Evolutionary conservation across 2,113 vertebrate species (phyloP).

Genomic region (Epinephelus fuscoguttatus): DNA sequence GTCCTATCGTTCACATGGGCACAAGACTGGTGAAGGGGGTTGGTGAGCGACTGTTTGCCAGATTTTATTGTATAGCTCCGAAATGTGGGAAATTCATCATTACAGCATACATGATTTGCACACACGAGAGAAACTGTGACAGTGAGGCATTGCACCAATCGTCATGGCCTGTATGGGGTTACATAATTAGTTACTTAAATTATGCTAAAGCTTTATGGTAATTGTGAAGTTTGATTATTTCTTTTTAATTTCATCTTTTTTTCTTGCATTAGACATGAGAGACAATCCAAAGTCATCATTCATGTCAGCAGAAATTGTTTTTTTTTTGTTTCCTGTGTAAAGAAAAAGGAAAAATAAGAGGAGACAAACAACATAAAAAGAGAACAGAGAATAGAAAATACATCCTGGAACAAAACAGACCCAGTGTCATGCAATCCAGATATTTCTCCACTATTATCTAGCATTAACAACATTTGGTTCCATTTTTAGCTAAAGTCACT

Average conservation of each 20-base stretch:
- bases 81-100: constrained; percentile 57
- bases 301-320: background rate
- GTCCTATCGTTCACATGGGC: constrained; percentile 33
- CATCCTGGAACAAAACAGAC: constrained; percentile 5
- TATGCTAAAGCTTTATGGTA: background rate
- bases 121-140: background rate
- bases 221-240: background rate
- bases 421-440: background rate
- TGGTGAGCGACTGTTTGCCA: constrained; percentile 15
- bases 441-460: constrained; percentile 24
- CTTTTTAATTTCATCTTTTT: background rate
- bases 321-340: background rate
- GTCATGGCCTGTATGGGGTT: background rate
- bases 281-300: background rate
- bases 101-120: background rate
- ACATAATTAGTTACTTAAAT: background rate
- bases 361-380: background rate
- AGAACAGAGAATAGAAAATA: constrained; percentile 1
- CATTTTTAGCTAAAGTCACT: constrained; percentile 13
- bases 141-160: background rate
- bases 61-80: constrained; percentile 17
- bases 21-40: constrained; percentile 1
- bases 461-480: constrained; percentile 1
- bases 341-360: background rate
- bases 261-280: background rate